Evolutionary conservation across 1,140 invertebrate species (phyloP), one percentile per base, ranked within the genome.

Genomic region (Platyscapa corneri): DNA sequence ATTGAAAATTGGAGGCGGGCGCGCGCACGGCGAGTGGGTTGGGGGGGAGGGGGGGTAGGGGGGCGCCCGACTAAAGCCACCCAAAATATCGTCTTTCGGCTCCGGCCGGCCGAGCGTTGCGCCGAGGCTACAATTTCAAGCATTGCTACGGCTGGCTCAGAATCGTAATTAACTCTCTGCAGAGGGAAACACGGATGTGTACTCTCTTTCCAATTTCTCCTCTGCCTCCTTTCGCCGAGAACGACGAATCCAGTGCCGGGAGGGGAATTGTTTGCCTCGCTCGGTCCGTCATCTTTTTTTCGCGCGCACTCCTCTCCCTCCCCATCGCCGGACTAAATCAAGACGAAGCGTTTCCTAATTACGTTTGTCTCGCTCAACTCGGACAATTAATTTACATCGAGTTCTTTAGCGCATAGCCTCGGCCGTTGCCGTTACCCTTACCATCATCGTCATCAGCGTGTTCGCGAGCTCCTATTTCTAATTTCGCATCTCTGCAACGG

Each of bases 101-200:
- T 70, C 37, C 27, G 16, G 72, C 23, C 14, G 6, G 39, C 74
- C 23, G 64, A n/a, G 70, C 3, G 20, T 60, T 23, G 20, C 23
- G 56, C 56, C 56, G 78, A 23, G 65, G 79, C 64, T 80, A 65
- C 78, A 65, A 80, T 80, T 80, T 80, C 78, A 65, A 65, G 78
- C 78, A 80, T 64, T 34, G 78, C 78, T 42, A 74, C 32, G 82
- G 70, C 72, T 86, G 65, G 70, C 83, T 86, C 76, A 86, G 82
- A 87, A 87, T 89, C 82, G 85, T 88, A 89, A 89, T 89, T 89
- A 89, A 89, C 85, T 83, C 65, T 30, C 70, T 39, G 60, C 20
- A 42, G 46, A 64, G 49, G 49, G 65, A 86, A 67, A 82, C 67
- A 56, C 70, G 39, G 81, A 87, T 86, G 84, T 74, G 85, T 70